phyloP scores from a whole-genome alignment of 2,888 invertebrate species.

The Philereme transversata region DNA sequence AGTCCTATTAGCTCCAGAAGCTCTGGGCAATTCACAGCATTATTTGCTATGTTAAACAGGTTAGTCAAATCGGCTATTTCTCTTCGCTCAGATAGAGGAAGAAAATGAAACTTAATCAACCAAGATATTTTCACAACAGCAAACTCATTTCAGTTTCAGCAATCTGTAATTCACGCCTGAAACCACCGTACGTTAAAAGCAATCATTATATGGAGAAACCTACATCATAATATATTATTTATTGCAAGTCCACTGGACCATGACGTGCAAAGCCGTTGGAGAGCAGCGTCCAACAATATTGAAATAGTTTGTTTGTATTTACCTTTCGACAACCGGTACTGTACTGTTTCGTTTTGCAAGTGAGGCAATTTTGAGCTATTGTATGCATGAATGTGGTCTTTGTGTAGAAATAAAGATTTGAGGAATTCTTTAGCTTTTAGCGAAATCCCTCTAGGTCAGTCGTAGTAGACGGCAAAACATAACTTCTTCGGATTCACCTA shows the following conservation, averaged over 20 bases:
- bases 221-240: conserved; percentile 54
- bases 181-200: conserved; percentile 42
- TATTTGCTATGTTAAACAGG: too few species aligned
- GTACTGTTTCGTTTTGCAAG: conserved; percentile 49
- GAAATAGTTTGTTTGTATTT: conserved; percentile 69
- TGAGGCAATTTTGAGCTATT: conserved; percentile 16
- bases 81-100: too few species aligned
- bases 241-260: conserved; percentile 59
- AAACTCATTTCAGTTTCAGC: conserved; percentile 37
- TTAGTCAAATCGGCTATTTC: too few species aligned
- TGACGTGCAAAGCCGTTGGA: conserved; percentile 54
- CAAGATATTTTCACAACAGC: conserved; percentile 24
- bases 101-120: too few species aligned
- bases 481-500: too few species aligned
- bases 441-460: too few species aligned
- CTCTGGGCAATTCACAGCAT: too few species aligned
- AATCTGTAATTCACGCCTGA: conserved; percentile 42
- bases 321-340: conserved; percentile 56
- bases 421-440: too few species aligned
- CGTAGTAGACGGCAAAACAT: too few species aligned
- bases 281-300: conserved; percentile 63
- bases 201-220: conserved; percentile 48
- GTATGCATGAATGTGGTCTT: conserved; percentile 1
- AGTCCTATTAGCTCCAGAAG: too few species aligned
- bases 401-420: conserved; percentile 4